A percentile compares a stretch with the other conserved stretches of the same genome.
Evolutionary conservation across 35 echinoderm and acorn worm genomes (phyloP).

Genomic region (Patiria miniata): DNA sequence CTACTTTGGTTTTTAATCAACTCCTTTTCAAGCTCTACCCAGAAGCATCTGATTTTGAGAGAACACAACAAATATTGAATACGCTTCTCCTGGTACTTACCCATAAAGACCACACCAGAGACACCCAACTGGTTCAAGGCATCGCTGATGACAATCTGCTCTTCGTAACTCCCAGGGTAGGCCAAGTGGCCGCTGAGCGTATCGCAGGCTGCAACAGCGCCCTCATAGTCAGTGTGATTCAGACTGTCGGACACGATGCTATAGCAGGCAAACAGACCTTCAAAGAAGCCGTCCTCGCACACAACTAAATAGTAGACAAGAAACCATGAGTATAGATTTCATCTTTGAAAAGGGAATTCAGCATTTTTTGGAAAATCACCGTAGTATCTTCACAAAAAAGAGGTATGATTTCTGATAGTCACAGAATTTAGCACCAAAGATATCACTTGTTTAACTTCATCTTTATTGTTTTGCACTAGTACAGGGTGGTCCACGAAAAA

Average conservation of each 20-base stretch:
- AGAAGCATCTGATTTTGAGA: too few relatives aligned
- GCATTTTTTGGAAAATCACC: neutral
- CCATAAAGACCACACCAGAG: slow-evolving; percentile 33
- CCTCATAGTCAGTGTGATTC: slow-evolving; percentile 45
- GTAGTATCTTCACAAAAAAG: neutral
- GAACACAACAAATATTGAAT: too few relatives aligned
- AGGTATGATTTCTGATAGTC: neutral
- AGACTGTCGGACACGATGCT: slow-evolving; percentile 23
- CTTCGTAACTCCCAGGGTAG: slow-evolving; percentile 38
- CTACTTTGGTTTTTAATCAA: too few relatives aligned
- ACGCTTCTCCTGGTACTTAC: neutral
- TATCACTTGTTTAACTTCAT: too few relatives aligned
- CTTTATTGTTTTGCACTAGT: too few relatives aligned
- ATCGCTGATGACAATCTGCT: slow-evolving; percentile 44
- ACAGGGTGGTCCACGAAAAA: too few relatives aligned
- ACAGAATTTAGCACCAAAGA: too few relatives aligned
- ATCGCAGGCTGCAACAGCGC: slow-evolving; percentile 32
- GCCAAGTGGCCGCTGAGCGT: slow-evolving; percentile 53
- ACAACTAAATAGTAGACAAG: slow-evolving; percentile 39
- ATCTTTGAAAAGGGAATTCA: neutral
- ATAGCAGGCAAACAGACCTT: slow-evolving; percentile 70
- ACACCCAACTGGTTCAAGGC: slow-evolving; percentile 25
- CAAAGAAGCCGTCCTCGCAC: slow-evolving; percentile 57
- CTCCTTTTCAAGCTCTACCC: too few relatives aligned
- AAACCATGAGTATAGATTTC: neutral